These are phyloP conservation scores for Xenopus laevis DNA, from an alignment of 2,113 vertebrate genomes.

Conservation along the genomic window DNA sequence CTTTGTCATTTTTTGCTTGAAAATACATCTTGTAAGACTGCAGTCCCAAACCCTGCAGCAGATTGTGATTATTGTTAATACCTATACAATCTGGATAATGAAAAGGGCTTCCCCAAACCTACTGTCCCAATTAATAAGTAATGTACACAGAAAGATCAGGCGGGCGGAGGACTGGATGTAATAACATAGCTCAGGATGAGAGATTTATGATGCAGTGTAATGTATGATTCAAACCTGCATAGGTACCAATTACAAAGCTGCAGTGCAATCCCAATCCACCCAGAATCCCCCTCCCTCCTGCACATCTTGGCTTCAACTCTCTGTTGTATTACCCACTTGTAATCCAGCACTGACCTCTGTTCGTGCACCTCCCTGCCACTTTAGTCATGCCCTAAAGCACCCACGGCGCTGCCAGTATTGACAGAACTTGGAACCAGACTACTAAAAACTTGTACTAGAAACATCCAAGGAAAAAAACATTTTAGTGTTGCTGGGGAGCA, in stretches of 20 bases:
- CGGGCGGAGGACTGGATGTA: conserved; percentile 13
- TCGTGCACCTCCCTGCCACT: neutral
- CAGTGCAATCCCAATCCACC: neutral
- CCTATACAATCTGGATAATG: no score
- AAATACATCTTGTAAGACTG: no score
- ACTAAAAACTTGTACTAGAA: conserved; percentile 10
- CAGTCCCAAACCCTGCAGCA: no score
- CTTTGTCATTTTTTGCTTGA: no score
- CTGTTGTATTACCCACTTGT: conserved; percentile 1
- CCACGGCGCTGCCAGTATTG: conserved; percentile 8
- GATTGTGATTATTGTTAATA: no score
- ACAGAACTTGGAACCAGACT: conserved; percentile 19
- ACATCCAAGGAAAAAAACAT: conserved; percentile 3
- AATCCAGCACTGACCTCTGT: conserved; percentile 18
- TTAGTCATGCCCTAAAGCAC: conserved; percentile 30
- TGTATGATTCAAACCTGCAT: conserved; percentile 24
- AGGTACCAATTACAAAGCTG: conserved; percentile 20
- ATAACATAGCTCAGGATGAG: conserved; percentile 24
- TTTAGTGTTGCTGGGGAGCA: conserved; percentile 1
- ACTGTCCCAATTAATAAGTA: neutral
- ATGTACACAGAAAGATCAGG: conserved; percentile 7
- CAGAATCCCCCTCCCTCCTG: conserved; percentile 9
- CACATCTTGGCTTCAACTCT: neutral
- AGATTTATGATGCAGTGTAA: conserved; percentile 27
- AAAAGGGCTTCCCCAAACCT: conserved; percentile 11